phyloP scores from a whole-genome alignment of 2,113 vertebrate species.

The Leptobrachium ailaonicum region DNA sequence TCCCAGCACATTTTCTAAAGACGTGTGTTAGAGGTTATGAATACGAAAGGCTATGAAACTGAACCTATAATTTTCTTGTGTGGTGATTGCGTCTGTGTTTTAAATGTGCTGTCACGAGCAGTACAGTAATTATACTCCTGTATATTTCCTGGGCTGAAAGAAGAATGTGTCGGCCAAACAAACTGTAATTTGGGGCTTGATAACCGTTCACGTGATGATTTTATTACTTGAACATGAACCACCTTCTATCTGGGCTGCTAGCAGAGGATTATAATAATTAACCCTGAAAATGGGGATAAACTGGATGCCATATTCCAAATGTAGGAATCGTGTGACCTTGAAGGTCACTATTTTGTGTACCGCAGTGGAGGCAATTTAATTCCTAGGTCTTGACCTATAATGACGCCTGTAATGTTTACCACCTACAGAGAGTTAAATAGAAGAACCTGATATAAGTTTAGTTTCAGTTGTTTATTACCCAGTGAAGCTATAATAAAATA shows the following conservation, averaged over 20 bases:
- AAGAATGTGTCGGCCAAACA: background rate
- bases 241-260: background rate
- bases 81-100: slow-evolving; percentile 13
- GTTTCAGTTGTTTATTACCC: no score
- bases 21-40: background rate
- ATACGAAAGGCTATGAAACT: slow-evolving; percentile 3
- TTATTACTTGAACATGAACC: background rate
- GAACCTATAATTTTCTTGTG: slow-evolving; percentile 41
- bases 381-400: no score
- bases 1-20: background rate
- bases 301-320: background rate
- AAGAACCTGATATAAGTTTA: no score
- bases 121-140: slow-evolving; percentile 33
- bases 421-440: no score
- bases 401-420: no score
- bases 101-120: slow-evolving; percentile 39
- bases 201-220: background rate
- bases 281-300: background rate
- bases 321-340: background rate
- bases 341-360: no score
- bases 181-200: slow-evolving; percentile 3
- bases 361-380: no score
- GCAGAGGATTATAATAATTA: background rate
- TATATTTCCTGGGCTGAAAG: slow-evolving; percentile 31
- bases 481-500: background rate